These are phyloP conservation scores for Drosophila triauraria DNA, from an alignment of 1,140 invertebrate species.

Conservation along the genomic window DNA sequence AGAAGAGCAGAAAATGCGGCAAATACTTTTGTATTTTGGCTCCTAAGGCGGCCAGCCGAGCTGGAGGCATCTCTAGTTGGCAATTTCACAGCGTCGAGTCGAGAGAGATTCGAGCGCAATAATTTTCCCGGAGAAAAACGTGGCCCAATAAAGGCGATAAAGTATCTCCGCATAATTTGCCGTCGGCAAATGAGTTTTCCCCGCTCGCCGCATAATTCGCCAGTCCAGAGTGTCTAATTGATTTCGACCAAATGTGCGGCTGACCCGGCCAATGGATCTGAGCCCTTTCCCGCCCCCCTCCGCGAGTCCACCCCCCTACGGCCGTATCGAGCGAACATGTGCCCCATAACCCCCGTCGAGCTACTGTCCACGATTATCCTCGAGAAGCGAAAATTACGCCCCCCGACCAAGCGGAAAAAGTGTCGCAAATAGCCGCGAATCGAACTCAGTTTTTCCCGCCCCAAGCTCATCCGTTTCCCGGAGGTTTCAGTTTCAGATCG, in stretches of 20 bases:
- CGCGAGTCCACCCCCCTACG: constrained; percentile 28
- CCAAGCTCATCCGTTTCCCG: constrained; percentile 18
- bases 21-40: constrained; percentile 45
- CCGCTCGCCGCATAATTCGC: background rate
- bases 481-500: constrained; percentile 42
- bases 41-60: constrained; percentile 43
- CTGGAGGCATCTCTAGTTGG: constrained; percentile 58
- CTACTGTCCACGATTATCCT: constrained; percentile 76
- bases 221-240: constrained; percentile 21
- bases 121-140: constrained; percentile 34
- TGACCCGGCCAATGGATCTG: constrained; percentile 49
- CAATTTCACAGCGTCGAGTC: constrained; percentile 55
- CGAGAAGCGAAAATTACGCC: constrained; percentile 77
- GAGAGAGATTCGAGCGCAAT: constrained; percentile 55
- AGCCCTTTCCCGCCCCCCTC: constrained; percentile 35
- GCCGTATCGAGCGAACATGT: constrained; percentile 72
- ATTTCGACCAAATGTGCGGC: constrained; percentile 37
- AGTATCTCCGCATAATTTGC: constrained; percentile 22
- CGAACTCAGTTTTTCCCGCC: constrained; percentile 7
- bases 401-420: constrained; percentile 81
- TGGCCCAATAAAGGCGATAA: constrained; percentile 35
- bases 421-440: constrained; percentile 64
- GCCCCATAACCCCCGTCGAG: constrained; percentile 70
- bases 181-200: constrained; percentile 44
- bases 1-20: constrained; percentile 37